phyloP scores from a whole-genome alignment of 1,140 invertebrate species.

The Sinella curviseta region DNA sequence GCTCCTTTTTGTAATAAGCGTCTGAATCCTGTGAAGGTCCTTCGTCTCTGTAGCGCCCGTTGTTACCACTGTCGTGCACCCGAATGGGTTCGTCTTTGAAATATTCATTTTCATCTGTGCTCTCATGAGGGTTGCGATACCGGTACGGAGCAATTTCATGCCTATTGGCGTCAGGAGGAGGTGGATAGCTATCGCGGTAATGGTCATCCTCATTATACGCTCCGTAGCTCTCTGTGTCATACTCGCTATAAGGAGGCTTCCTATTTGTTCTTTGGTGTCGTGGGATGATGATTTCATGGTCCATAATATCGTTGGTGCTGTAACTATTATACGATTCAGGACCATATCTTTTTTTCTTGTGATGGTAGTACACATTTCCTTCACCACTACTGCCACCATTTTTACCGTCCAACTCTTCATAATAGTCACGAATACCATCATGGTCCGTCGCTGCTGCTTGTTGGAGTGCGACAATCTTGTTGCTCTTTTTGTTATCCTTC shows the following conservation, averaged over 20 bases:
- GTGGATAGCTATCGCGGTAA: not conserved
- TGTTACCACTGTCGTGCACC: not conserved
- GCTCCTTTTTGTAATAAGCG: not conserved
- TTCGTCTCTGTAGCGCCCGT: not conserved
- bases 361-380: not conserved
- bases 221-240: not conserved
- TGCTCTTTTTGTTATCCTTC: not conserved
- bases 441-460: not conserved
- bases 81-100: not conserved
- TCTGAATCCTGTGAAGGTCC: not conserved
- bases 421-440: not conserved
- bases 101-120: not conserved
- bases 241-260: not conserved
- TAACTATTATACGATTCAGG: not conserved
- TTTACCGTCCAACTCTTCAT: not conserved
- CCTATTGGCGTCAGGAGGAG: not conserved
- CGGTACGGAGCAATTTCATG: not conserved
- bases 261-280: not conserved
- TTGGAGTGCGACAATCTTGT: not conserved
- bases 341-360: not conserved
- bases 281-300: constrained; percentile 2
- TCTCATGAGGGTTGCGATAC: not conserved
- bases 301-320: not conserved
- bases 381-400: not conserved
- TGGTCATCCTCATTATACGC: not conserved